Base-by-base conservation (phyloP, 1,140 invertebrate species). In the Drosophila guanche region DNA sequence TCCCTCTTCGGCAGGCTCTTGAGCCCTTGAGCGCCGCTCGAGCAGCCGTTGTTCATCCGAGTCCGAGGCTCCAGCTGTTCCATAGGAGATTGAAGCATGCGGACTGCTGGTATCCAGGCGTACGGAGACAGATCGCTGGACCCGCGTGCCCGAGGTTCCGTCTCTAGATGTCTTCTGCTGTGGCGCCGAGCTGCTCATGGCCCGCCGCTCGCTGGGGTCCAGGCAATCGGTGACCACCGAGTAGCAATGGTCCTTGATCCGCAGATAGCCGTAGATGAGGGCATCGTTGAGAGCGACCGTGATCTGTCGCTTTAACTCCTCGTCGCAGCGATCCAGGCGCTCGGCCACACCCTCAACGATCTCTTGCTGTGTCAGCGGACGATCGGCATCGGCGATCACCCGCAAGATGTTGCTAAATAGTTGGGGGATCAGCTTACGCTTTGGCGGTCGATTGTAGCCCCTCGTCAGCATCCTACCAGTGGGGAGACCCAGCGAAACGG, bases 281-380 rank as follows among this genome's bases (percentile, higher is more conserved):
- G 81, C 81, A 29, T 86, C 81, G 5, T 86, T 50, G 2, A 86
- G 61, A 41, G 72, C 63, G 0, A 86, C 81, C 0, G 78, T 86
- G 2, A 86, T 68, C 50, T 86, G 81, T 2, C 81, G 81, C 33
- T 75, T 86, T 2, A 86, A 46, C 59, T 86, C 81, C 77, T 86
- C 81, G 25, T 86, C 81, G 52, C 8, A 65, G 25, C 81, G 81
- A 3, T 86, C 74, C 45, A 86, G 23, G 5, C 65, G 73, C 27
- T 68, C 29, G 33, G 83, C 55, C 2, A 86, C 62, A 4, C 68
- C 83, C 14, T 75, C 83, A 7, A 78, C 69, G 22, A 86, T 86
- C 42, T 86, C 81, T 27, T 73, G 73, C 22, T 86, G 83, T 0
- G 81, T 81, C 14, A 86, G 29, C 2, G 81, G 81, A 12, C 47